A percentile compares a stretch with the other conserved stretches of the same genome.
These are phyloP conservation scores for Phoenicopterus ruber DNA, from an alignment of 2,113 vertebrate genomes.

Conservation along the genomic window DNA sequence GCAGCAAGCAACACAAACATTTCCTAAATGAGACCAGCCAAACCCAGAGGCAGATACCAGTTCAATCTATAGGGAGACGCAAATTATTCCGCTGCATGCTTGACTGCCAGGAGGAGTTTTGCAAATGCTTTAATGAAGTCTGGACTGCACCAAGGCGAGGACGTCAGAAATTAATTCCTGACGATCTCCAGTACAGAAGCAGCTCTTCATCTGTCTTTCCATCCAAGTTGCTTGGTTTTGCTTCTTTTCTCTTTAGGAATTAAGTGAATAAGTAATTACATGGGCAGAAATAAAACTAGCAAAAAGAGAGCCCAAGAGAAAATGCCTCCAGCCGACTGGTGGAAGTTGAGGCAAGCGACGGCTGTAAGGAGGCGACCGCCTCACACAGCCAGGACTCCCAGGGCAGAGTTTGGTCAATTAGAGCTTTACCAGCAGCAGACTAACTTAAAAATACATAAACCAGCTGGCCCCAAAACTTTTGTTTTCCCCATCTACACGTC, in stretches of 20 bases:
- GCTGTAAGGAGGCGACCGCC: not conserved
- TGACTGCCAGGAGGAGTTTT: constrained; percentile 3
- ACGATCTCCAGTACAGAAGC: not conserved
- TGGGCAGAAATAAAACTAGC: not conserved
- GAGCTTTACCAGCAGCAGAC: not conserved
- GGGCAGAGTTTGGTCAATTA: not conserved
- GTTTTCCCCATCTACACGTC: not conserved
- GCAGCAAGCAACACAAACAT: constrained; percentile 16
- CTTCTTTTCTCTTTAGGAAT: not conserved
- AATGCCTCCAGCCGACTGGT: not conserved
- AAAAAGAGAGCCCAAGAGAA: not conserved
- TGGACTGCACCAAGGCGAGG: not conserved
- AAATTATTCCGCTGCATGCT: not conserved
- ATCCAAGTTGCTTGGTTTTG: not conserved
- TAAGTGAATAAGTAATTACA: not conserved
- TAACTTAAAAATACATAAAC: constrained; percentile 8
- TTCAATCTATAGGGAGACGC: not conserved
- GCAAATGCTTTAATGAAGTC: constrained; percentile 26
- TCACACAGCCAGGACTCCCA: not conserved
- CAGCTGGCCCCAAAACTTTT: not conserved
- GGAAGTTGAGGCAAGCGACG: not conserved
- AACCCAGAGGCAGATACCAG: constrained; percentile 11
- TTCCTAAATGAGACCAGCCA: constrained; percentile 35
- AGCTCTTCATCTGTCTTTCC: not conserved
- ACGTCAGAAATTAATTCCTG: constrained; percentile 7